Percentiles rank a stretch among this genome's conserved stretches.
Conservation (phyloP, 2,113 vertebrate genomes). For the Paramormyrops kingsleyae region DNA sequence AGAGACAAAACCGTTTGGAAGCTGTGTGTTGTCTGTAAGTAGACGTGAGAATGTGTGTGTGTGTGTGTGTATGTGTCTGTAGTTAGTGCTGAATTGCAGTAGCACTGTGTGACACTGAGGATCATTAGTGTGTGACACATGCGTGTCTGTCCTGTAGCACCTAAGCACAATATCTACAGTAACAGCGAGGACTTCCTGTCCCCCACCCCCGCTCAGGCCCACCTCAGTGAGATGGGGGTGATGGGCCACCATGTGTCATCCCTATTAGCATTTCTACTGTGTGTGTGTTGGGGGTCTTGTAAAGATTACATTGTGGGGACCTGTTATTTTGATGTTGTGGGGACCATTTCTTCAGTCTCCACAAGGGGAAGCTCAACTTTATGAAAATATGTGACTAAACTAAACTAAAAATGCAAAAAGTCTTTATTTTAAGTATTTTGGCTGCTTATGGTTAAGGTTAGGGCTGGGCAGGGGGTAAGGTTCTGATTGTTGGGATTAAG, state of each 20-base stretch:
- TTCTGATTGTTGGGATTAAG: no score
- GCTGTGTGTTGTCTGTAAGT: background rate
- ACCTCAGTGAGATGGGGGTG: slow-evolving; percentile 70
- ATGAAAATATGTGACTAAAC: no score
- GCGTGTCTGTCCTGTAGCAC: slow-evolving; percentile 48
- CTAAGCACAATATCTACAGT: slow-evolving; percentile 57
- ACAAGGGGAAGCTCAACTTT: slow-evolving; percentile 17
- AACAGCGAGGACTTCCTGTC: slow-evolving; percentile 70
- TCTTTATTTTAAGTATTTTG: no score
- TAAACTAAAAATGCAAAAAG: no score
- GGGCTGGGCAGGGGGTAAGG: no score
- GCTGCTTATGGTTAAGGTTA: no score
- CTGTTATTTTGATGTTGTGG: background rate
- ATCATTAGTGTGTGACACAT: slow-evolving; percentile 23
- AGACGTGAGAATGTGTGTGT: background rate
- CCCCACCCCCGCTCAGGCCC: slow-evolving; percentile 70
- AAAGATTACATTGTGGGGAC: background rate
- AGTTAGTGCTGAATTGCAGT: slow-evolving; percentile 46
- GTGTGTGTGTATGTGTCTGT: background rate
- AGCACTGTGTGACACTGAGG: slow-evolving; percentile 39
- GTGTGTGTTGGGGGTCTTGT: slow-evolving; percentile 20
- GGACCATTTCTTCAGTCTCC: background rate
- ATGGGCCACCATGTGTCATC: slow-evolving; percentile 65
- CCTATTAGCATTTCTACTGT: slow-evolving; percentile 65
- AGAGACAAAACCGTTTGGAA: background rate